Evolutionary conservation across 2,797 vertebrate genomes (phyloP), one percentile per base, ranked within the genome.

Genomic region (Tiaroga cobitis): DNA sequence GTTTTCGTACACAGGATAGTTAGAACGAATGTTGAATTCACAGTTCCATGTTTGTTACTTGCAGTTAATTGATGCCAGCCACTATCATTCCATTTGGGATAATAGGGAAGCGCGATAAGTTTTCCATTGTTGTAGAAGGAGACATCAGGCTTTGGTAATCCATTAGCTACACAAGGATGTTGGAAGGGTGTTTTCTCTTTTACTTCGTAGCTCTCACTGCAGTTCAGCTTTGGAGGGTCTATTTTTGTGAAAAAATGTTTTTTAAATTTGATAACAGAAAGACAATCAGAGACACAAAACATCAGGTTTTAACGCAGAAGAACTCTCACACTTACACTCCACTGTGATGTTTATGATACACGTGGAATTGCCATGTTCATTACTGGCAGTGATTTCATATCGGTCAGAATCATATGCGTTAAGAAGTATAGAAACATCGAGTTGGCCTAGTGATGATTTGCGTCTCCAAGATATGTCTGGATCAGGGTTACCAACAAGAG

Each of bases 241-340:
- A 81, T 80, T 26, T 87, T 88, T 4, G 88, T 4, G 13, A 34
- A 8, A 67, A 32, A 26, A 85, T 4, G 0, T 43, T 63, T 29
- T 63, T 61, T 0, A 26, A n/a, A 59, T n/a, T n/a, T n/a, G 24
- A 11, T 11, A n/a, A 59, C 54, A 56, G 54, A 41, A 72, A 81
- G 34, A 41, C 51, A 43, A 15, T 32, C 18, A 46, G 5, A 67
- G 5, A 46, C 32, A 29, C 8, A 19, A 41, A 49, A 65, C 29
- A 19, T 26, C 13, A 21, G n/a, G 15, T 18, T 73, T 72, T 72
- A 73, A 46, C 2, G 8, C n/a, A 32, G 32, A 61, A 70, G 51
- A 65, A 41, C 34, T 61, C 79, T 80, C 39, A 79, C 41, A 91
- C 93, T 91, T 73, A 94, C 94, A 93, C 91, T 91, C 86, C 3